A percentile compares a stretch with the other conserved stretches of the same genome.
Evolutionary conservation across 2,113 vertebrate species (phyloP).

Genomic region (Mus spicilegus): DNA sequence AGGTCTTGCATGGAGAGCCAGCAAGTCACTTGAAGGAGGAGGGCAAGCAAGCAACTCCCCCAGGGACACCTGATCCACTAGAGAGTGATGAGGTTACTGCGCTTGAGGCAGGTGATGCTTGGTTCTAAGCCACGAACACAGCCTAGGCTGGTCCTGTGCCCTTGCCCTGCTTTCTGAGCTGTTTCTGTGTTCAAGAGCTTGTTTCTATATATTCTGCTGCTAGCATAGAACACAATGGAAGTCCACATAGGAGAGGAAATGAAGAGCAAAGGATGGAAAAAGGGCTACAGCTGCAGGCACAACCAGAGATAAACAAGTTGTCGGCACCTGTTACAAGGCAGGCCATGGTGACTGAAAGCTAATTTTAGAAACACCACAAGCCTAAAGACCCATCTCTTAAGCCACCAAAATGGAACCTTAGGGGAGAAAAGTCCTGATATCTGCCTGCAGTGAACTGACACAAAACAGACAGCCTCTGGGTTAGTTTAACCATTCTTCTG

Average conservation of each 20-base stretch:
- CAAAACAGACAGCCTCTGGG: neutral
- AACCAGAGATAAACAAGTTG: neutral
- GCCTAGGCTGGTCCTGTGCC: neutral
- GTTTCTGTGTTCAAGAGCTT: neutral
- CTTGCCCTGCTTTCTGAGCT: neutral
- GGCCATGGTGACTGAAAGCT: constrained; percentile 13
- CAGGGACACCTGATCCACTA: neutral
- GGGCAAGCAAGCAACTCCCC: neutral
- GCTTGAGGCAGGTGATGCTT: neutral
- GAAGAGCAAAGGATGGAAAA: neutral
- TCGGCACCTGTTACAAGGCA: constrained; percentile 39
- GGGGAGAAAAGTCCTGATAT: neutral
- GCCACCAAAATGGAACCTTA: constrained; percentile 9
- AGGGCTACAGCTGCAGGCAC: neutral
- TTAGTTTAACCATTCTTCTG: neutral
- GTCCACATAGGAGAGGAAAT: neutral
- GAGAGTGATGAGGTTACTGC: neutral
- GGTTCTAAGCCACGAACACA: neutral
- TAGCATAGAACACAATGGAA: neutral
- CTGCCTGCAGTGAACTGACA: neutral
- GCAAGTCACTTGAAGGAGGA: neutral
- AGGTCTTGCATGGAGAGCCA: constrained; percentile 1
- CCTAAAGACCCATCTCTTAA: neutral
- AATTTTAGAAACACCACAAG: constrained; percentile 66
- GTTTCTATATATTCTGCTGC: neutral